Base-by-base conservation (phyloP, 2,888 invertebrate species). In the Epistrophe eligans region DNA sequence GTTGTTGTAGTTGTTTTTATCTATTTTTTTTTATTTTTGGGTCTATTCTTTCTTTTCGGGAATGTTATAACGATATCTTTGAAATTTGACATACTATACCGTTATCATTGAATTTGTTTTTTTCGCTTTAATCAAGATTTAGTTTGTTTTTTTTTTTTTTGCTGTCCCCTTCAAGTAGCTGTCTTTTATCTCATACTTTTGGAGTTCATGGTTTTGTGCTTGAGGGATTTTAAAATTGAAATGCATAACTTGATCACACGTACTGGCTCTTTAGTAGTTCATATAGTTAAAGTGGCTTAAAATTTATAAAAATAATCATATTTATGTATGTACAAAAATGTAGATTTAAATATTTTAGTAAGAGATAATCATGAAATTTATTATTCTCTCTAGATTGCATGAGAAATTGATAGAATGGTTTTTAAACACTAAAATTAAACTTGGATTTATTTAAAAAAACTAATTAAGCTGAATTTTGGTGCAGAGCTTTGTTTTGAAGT, bases 21-120 rank as follows among this genome's bases (percentile, higher is more conserved):
- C 17, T 58, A 32, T 64, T 55, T 55, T 64, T 32, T 66, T 19
- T 43, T 43, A 40, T 66, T 58, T 67, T 48, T 40, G 62, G 52
- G 40, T 15, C 32, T 76, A 50, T 79, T 57, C 71, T 58, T 72
- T 40, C 4, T 32, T 71, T 60, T 66, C 64, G 66, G 79, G 58
- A 58, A 84, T 84, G 52, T 24, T 72, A 24, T 24, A 13, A 45
- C 71, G 84, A 84, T 79, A 76, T 84, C 43, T 79, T 84, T 84
- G 62, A 79, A 79, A 79, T 79, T 58, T 84, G 79, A 79, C 79
- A 79, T 50, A 79, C 70, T 50, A 24, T 70, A 71, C 84, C 79
- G 84, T 84, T 84, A 84, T 84, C 79, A 40, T 66, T 28, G 73
- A 71, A 70, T 73, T 70, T 60, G 17, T 60, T 66, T 67, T 72